Conservation (phyloP, 2,113 vertebrate species). For the Grammatotria lemairii region DNA sequence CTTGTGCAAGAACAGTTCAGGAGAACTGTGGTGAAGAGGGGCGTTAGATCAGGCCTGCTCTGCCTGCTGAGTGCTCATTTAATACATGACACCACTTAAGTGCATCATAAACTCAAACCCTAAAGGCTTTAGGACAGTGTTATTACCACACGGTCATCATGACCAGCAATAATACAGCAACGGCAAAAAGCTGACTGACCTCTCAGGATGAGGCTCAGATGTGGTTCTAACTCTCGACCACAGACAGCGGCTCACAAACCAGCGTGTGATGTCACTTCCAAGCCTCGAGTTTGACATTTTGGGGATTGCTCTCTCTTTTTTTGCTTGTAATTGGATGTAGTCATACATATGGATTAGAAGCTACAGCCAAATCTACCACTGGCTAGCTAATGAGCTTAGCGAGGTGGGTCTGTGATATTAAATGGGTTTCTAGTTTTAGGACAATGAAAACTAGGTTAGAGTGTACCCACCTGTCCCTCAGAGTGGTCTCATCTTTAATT, state of each 20-base stretch:
- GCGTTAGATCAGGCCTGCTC: not conserved
- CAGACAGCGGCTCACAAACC: not conserved
- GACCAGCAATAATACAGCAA: not conserved
- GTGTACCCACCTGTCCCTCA: not conserved
- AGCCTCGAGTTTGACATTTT: not conserved
- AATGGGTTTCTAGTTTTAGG: not conserved
- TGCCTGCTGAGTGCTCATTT: not conserved
- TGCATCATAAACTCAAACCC: not conserved
- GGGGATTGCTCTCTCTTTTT: fast-evolving
- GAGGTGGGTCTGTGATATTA: not conserved
- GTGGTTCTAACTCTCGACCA: not conserved
- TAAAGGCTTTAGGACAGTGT: not conserved
- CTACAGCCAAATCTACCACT: not conserved
- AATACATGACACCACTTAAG: not conserved
- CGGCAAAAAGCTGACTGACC: not conserved
- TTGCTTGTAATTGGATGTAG: not conserved
- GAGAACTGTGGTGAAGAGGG: not conserved
- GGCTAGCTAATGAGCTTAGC: not conserved
- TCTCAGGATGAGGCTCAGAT: not conserved
- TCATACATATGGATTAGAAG: not conserved
- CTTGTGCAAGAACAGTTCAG: not conserved
- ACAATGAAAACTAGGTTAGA: not conserved
- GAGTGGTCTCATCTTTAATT: not conserved
- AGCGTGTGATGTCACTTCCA: not conserved
- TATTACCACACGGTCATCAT: not conserved